Base-by-base conservation (phyloP, 2,113 vertebrate genomes). In the Australoheros scitulus region DNA sequence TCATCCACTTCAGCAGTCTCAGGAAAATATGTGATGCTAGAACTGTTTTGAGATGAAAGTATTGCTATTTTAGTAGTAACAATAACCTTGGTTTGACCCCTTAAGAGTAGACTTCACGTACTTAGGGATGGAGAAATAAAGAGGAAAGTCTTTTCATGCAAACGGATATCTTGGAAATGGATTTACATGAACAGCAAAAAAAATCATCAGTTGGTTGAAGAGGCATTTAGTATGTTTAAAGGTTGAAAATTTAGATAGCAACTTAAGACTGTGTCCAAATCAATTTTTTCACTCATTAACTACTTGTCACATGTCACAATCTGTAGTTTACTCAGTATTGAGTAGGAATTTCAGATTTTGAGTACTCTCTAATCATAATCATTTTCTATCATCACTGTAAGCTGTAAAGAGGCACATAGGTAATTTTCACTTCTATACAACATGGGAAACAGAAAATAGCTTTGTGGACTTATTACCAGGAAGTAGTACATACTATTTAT, bases 1-100 rank as follows among this genome's bases (percentile, higher is more conserved):
- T 87, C 65, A 72, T 74, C 57, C 87, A 65, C 79, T 86, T 56
- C 11, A 52, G 74, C 22, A 47, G 29, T 59, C 82, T 74, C 32
- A 32, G 52, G 34, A 20, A 50, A 60, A 18, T 36, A 38, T 38
- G 50, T 17, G 79, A 61, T 34, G 41, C 60, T 59, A 7, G 11
- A 63, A 38, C 56, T 41, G 61, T 29, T 68, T 79, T 9, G 18
- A 61, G 26, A 24, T 75, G 14, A 17, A 34, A 34, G 17, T 29
- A 50, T 8, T 43, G 5, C 7, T 11, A 17, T 70, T 79, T 81
- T 17, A 61, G 9, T 34, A 4, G 58, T 43, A 36, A 9, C 43
- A 0, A 13, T 20, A 11, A 22, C 38, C 65, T 34, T 55, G 10
- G 68, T 55, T 55, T 55, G 26, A 55, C 26, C 47, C 26, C 2